Conservation (phyloP, 2,888 invertebrate species). For the Dryadula phaetusa region DNA sequence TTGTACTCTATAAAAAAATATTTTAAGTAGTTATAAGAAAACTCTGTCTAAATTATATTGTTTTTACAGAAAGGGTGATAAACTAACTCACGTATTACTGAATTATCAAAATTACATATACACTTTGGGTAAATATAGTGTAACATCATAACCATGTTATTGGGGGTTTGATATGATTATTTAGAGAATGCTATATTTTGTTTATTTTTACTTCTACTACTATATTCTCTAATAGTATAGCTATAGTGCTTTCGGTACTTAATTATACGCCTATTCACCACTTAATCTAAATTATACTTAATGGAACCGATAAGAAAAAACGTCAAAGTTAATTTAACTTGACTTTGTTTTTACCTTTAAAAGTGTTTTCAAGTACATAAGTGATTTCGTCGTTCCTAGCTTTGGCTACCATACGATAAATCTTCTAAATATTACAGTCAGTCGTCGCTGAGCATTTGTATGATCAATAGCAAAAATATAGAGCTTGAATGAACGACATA, state of each 20-base stretch:
- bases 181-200: background rate
- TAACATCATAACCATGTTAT: background rate
- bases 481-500: too few species aligned
- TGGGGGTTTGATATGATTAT: background rate
- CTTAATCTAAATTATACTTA: slow-evolving; percentile 30
- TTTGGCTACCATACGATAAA: background rate
- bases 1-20: background rate
- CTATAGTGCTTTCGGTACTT: slow-evolving; percentile 4
- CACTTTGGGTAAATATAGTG: background rate
- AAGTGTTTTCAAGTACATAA: slow-evolving; percentile 13
- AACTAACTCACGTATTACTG: too few species aligned
- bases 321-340: slow-evolving; percentile 22
- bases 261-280: slow-evolving; percentile 24
- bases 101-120: background rate
- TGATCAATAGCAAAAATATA: background rate
- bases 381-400: background rate
- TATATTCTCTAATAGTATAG: background rate
- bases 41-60: too few species aligned
- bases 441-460: background rate
- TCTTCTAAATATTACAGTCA: background rate
- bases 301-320: slow-evolving; percentile 28
- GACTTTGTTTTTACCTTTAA: slow-evolving; percentile 8
- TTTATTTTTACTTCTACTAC: background rate
- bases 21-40: background rate
- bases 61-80: too few species aligned